Base-by-base conservation (phyloP, 2,888 invertebrate species). In the Tinea trinotella region DNA sequence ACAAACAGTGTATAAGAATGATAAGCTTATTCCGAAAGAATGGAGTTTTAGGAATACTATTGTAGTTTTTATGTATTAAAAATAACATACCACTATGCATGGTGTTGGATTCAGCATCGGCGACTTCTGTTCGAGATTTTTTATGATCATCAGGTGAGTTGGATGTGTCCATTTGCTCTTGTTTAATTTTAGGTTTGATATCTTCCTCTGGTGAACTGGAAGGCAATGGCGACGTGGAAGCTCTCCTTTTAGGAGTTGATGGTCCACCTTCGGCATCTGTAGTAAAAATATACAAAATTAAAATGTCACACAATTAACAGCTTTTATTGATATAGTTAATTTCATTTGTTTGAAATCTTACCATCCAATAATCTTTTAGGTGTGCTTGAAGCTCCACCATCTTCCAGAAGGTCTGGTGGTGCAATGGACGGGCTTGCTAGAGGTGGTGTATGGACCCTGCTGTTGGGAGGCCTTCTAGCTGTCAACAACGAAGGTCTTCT, bases 71-170 rank as follows among this genome's bases (percentile, higher is more conserved):
- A 24, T 4, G 13, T 15, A 13, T 2, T n/a, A 40, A 40, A 40
- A 13, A n/a, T 40, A 13, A 87, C 92, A 92, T 77, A 96, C 96
- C 96, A 84, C 95, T 94, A 79, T 94, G 94, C 82, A 94, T 92
- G 56, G 96, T 96, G 73, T 96, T 96, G 24, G 95, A 94, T 76
- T 95, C 95, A 50, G 95, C 95, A 72, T 96, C 96, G 58, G 91
- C 94, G 30, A 93, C 90, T 78, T 93, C 94, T 54, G 93, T 93
- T 70, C 94, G 89, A 36, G 90, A 90, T 66, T 94, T 93, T 75
- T 93, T 93, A 60, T 89, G 86, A 59, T 88, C 88, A 63, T 90
- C 90, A 48, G 89, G 89, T 17, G 90, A 90, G 2, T 88, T 88
- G 57, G 89, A 87, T n/a, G 87, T 87, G 59, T 91, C 90, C 85